phyloP scores from a whole-genome alignment of 2,888 invertebrate genomes.

The Rhabditoides inermis region DNA sequence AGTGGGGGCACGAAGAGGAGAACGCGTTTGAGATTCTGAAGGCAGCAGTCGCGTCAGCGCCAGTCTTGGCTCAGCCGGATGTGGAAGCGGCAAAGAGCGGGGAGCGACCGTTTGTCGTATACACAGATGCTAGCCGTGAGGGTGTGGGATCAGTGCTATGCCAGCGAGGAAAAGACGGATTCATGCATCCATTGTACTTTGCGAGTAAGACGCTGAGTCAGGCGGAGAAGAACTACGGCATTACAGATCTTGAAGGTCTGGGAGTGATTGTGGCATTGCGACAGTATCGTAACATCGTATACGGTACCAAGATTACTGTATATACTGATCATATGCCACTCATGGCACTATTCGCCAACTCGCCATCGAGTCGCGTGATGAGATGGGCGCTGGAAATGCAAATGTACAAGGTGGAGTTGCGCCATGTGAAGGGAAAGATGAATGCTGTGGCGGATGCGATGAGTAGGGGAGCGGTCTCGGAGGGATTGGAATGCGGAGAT shows the following conservation, averaged over 20 bases:
- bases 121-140: slow-evolving; percentile 21
- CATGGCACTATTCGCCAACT: not conserved
- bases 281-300: slow-evolving; percentile 14
- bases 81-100: slow-evolving; percentile 16
- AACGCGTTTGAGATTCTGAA: slow-evolving; percentile 20
- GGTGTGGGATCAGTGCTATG: slow-evolving; percentile 26
- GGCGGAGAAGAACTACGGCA: slow-evolving; percentile 14
- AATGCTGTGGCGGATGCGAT: slow-evolving; percentile 12
- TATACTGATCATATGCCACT: slow-evolving; percentile 19
- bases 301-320: slow-evolving; percentile 7
- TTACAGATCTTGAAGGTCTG: slow-evolving; percentile 21
- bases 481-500: not conserved
- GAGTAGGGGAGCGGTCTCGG: slow-evolving; percentile 1
- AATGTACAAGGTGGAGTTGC: slow-evolving; percentile 1
- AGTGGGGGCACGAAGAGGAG: slow-evolving; percentile 13
- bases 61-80: slow-evolving; percentile 22
- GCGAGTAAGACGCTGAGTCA: slow-evolving; percentile 14
- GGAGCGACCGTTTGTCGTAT: slow-evolving; percentile 15
- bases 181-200: slow-evolving; percentile 18
- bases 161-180: slow-evolving; percentile 12
- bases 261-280: slow-evolving; percentile 11
- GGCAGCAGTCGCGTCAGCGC: slow-evolving; percentile 6
- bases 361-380: slow-evolving; percentile 3
- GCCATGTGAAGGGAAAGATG: slow-evolving; percentile 8
- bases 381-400: slow-evolving; percentile 7